Evolutionary conservation across 1,140 invertebrate genomes (phyloP), one percentile per base, ranked within the genome.

Genomic region (Drosophila repleta): DNA sequence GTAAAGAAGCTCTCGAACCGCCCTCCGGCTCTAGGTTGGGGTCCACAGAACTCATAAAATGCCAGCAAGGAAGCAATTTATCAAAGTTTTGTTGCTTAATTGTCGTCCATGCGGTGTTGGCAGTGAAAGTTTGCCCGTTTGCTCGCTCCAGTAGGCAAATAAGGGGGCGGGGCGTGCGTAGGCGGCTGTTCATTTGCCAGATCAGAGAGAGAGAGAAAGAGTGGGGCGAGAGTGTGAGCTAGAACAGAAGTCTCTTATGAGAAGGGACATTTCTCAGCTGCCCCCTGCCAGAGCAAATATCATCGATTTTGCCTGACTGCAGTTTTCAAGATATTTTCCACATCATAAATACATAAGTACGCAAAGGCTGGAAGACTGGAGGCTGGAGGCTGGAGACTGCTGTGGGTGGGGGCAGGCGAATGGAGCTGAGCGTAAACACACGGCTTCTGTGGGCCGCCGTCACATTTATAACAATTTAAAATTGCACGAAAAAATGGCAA

Each of bases 381-480:
- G 63, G 53, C 7, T 4, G 20, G 32, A 49, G 65, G 63, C 37
- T 29, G 69, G 15, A 17, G 11, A 35, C 49, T 60, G 37, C 3
- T 2, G 4, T 2, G 32, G 32, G 32, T 6, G 32, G 6, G 32
- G 32, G 32, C 10, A 35, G 32, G 32, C 32, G 24, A 51, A 39
- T 21, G 51, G 32, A 53, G 51, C 53, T 41, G 55, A 41, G 55
- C n/a, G 69, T 63, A 85, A 90, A 90, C 85, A 82, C 74, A 90
- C 77, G 69, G 69, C 48, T 57, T 24, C 55, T 57, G 57, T 46
- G 67, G 76, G 62, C 66, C 41, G 70, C 82, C 75, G 76, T 72
- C 87, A 72, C 87, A 90, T 90, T 90, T 90, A 90, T 90, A 90
- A 90, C 83, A 88, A 85, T 88, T 90, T 90, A 88, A 88, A 88